Base-by-base conservation (phyloP, 2,888 invertebrate species). In the Dicranocentrus wangi region DNA sequence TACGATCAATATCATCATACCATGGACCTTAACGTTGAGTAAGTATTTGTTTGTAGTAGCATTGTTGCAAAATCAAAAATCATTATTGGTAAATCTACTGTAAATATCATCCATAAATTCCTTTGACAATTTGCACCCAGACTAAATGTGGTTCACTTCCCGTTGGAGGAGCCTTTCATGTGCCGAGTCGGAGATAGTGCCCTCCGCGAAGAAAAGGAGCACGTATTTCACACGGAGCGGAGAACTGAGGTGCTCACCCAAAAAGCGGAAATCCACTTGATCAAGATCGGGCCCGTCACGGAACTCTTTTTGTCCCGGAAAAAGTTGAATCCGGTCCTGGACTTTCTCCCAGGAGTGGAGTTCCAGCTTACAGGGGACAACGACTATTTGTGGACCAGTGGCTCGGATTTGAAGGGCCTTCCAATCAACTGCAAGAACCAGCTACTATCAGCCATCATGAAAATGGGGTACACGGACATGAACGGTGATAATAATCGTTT, bases 371-470 rank as follows among this genome's bases (percentile, higher is more conserved):
- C 55, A 1, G 55, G 25, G 1, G 55, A 55, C 23, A 55, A 55
- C 55, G 55, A 55, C 25, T 55, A 55, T n/a, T 55, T 55, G 15
- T 55, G 55, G 55, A 55, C 55, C 8, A 55, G 55, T 25, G 55
- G 55, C 2, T 23, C 23, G 7, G 25, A 23, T 10, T 13, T 55
- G 23, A 55, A 55, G 23, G 55, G 55, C 1, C 55, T 55, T 25
- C 55, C 55, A 1, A 23, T 55, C 1, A 5, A 23, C 23, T 15
- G 55, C 55, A 55, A 25, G 25, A 25, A 55, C 13, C 55, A 55
- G 23, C 55, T 55, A 2, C 55, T 55, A 1, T 1, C 55, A 8
- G 25, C 25, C 23, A 1, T 55, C 10, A 1, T 2, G 1, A 8
- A n/a, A 8, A 55, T 55, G 55, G 55, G 55, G 1, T 55, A 55